phyloP scores from a whole-genome alignment of 2,797 vertebrate genomes.

The Otolemur crassicaudatus region DNA sequence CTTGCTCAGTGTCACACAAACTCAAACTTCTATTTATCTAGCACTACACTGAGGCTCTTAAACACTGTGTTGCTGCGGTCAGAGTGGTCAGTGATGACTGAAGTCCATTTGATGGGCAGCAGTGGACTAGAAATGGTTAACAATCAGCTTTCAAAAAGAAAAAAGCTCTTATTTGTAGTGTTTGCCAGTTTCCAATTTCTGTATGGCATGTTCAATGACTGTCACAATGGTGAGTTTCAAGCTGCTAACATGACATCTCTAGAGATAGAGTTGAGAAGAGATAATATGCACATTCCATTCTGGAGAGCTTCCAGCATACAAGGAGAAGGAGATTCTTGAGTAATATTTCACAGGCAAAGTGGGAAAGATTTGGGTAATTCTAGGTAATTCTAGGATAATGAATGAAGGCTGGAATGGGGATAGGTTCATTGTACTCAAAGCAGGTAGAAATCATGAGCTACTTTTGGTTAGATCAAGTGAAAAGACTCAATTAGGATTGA shows the following conservation, averaged over 20 bases:
- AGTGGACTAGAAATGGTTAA: not conserved
- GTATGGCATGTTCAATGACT: not conserved
- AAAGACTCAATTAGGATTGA: not conserved
- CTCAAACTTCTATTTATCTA: not conserved
- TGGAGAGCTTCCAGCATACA: not conserved
- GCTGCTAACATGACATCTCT: not conserved
- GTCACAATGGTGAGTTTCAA: not conserved
- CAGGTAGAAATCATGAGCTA: not conserved
- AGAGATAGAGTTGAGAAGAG: not conserved
- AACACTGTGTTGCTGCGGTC: not conserved
- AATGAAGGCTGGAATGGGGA: not conserved
- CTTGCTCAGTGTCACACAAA: not conserved
- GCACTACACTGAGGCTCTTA: not conserved
- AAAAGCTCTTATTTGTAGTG: not conserved
- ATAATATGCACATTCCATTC: accelerated
- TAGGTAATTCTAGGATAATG: not conserved
- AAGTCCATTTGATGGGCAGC: not conserved
- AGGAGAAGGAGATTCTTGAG: not conserved
- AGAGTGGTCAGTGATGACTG: not conserved
- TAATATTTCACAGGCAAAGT: not conserved
- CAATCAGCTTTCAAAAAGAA: not conserved
- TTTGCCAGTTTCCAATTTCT: not conserved
- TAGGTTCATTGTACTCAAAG: not conserved
- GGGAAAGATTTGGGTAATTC: not conserved
- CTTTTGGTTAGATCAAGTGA: not conserved